Evolutionary conservation across 2,888 invertebrate species (phyloP), one percentile per base, ranked within the genome.

Genomic region (Agriopis leucophaearia): DNA sequence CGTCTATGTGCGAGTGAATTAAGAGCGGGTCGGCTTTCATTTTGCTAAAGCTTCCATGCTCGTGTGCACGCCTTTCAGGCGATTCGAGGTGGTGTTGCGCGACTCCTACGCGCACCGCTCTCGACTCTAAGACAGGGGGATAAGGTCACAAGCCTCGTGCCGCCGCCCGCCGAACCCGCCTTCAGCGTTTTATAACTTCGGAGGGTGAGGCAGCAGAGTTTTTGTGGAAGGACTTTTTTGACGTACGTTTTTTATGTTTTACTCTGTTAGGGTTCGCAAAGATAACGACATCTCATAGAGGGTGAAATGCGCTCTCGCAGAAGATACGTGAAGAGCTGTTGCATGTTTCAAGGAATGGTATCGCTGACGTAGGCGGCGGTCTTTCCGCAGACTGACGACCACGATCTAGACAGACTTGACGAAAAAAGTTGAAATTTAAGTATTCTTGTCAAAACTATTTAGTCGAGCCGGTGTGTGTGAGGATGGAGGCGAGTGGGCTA

Each of bases 11-110:
- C 81, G 88, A 86, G 93, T 94, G 92, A 92, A 93, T 93, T 93
- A 93, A 92, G 92, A 94, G 92, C 91, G 93, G 91, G 88, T 92
- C 92, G 92, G 92, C 93, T 93, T 93, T 93, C 94, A 94, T 94
- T 93, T 93, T 88, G 90, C 92, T 91, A 93, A 92, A 94, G 92
- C 93, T 92, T 87, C 86, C 87, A 91, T 88, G 91, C 89, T 92
- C 88, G 94, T 93, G 93, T 94, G 93, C 92, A 86, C 88, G 90
- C 90, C 87, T 92, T 92, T 92, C 90, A 91, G 88, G 81, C 87
- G 79, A 80, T 82, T 78, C 79, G 80, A 80, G 81, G 82, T 83
- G 81, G 86, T 88, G 87, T n/a, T 87, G 89, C 81, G 89, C 81
- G 80, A 77, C 74, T 72, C 78, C 77, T 73, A 78, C 81, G 78